Conservation (phyloP, 2,888 invertebrate species). For the Endotricha flammealis region DNA sequence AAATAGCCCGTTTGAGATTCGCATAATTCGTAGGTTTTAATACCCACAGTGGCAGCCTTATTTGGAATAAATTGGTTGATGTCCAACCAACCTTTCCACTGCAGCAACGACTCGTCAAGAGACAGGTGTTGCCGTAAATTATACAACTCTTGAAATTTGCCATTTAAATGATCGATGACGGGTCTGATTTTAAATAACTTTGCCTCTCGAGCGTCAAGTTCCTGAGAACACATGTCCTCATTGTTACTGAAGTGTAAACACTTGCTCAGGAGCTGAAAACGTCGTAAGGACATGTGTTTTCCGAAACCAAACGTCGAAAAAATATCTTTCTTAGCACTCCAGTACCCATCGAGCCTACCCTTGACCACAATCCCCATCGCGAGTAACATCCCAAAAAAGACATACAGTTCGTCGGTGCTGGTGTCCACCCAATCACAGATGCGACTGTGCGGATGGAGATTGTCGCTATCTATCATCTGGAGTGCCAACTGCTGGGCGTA, state of each 20-base stretch:
- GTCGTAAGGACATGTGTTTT: constrained; percentile 10
- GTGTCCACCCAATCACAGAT: constrained; percentile 19
- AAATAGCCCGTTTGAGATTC: constrained; percentile 26
- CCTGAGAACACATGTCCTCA: neutral
- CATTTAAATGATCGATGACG: constrained; percentile 11
- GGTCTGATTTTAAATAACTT: constrained; percentile 17
- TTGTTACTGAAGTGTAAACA: constrained; percentile 21
- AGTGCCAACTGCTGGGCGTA: constrained; percentile 27
- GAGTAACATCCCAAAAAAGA: constrained; percentile 16
- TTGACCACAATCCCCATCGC: constrained; percentile 19
- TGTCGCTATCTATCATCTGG: constrained; percentile 3
- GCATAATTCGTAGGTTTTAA: constrained; percentile 27
- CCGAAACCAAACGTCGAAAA: constrained; percentile 21
- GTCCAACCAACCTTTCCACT: constrained; percentile 26
- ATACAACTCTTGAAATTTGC: constrained; percentile 16
- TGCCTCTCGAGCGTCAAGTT: constrained; percentile 6
- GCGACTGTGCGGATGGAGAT: constrained; percentile 13
- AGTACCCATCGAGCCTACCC: constrained; percentile 22
- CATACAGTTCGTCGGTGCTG: constrained; percentile 18
- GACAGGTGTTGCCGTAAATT: constrained; percentile 18
- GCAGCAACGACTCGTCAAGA: constrained; percentile 22
- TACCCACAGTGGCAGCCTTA: constrained; percentile 21
- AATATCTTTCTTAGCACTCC: constrained; percentile 18
- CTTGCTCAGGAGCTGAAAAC: constrained; percentile 13
- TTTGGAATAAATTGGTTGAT: constrained; percentile 26